Evolutionary conservation across 1,140 invertebrate species (phyloP), one percentile per base, ranked within the genome.

Genomic region (Apis dorsata): DNA sequence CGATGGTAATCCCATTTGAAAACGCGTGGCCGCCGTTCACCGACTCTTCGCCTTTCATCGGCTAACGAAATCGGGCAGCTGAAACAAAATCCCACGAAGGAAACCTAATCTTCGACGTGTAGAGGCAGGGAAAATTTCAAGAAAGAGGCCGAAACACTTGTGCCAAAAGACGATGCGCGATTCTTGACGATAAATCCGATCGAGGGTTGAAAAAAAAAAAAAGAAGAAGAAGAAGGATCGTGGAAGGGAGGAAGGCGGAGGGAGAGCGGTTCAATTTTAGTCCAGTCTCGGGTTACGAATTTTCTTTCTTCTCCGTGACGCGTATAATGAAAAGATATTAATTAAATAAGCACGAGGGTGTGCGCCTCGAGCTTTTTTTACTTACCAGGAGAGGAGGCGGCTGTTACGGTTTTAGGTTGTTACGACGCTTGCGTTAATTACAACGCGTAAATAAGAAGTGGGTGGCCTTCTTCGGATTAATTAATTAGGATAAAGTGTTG

Each of bases 41-140:
- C n/a, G 34, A 34, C 71, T 49, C 72, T 60, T 76, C 15, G 44
- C 17, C 62, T 66, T 55, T 82, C 15, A 15, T 7, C 21, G 65
- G 65, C 24, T 82, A 70, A 77, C 70, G 65, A 82, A 82, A 68
- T 65, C 24, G 24, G 80, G 69, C 80, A 70, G 49, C 63, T 68
- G 80, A 82, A 82, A 82, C 65, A 57, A 68, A 70, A 82, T 24
- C 55, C 49, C 3, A 15, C 55, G 34, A 4, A 34, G 73, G 55
- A 21, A 82, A 82, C 65, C 73, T 69, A 62, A 82, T 69, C 55
- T 69, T 62, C 55, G 74, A 34, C 21, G 71, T 55, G 44, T 19
- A 51, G 5, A 15, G 19, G 19, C 63, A 5, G 19, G 34, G 78
- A 11, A 53, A 53, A 44, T 44, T 44, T 49, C 8, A n/a, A 60